Percentiles rank a stretch among this genome's conserved stretches.
phyloP scores from a whole-genome alignment of 2,113 vertebrate species.

The Aphelocoma coerulescens region DNA sequence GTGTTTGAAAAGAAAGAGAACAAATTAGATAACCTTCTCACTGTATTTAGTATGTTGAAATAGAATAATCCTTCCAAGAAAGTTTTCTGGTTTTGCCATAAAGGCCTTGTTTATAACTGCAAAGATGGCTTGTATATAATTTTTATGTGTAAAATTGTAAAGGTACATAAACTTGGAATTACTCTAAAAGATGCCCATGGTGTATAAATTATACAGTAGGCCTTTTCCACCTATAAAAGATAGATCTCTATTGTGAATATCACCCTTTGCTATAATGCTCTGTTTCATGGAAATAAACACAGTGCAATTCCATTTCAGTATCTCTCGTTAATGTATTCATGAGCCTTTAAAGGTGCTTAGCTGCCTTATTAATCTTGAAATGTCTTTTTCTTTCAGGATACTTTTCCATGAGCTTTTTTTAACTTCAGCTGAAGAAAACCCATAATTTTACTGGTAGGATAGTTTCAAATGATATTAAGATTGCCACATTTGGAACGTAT shows the following conservation, averaged over 20 bases:
- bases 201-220: not conserved
- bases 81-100: not conserved
- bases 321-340: not conserved
- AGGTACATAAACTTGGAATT: slow-evolving; percentile 19
- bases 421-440: not conserved
- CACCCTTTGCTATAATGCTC: not conserved
- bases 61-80: not conserved
- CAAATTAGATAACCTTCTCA: slow-evolving; percentile 15
- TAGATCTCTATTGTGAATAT: not conserved
- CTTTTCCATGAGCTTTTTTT: not conserved
- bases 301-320: not conserved
- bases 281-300: not conserved
- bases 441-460: not conserved
- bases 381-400: not conserved
- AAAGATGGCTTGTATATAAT: not conserved
- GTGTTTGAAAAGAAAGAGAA: not conserved
- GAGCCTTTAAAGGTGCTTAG: not conserved
- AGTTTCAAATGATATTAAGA: not conserved
- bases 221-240: not conserved
- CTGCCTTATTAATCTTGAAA: not conserved
- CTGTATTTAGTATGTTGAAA: not conserved
- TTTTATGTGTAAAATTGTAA: slow-evolving; percentile 8
- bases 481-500: not conserved
- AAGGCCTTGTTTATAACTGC: not conserved
- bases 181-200: not conserved